Percentiles rank a stretch among this genome's conserved stretches.
phyloP scores from a whole-genome alignment of 1,140 invertebrate species.

The Microplitis demolitor region DNA sequence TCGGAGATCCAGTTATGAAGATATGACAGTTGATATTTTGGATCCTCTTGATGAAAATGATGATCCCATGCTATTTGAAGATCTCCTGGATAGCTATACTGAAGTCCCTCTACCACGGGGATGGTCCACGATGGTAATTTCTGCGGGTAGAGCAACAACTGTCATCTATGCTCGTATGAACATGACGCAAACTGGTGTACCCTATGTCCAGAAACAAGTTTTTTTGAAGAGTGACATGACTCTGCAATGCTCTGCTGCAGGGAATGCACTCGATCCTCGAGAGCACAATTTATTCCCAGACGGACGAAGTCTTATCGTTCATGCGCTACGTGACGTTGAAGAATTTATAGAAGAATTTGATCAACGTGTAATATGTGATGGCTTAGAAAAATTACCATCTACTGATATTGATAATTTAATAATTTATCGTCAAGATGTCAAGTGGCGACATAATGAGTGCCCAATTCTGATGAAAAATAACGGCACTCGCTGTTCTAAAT shows the following conservation, averaged over 20 bases:
- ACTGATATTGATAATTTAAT: conserved; percentile 34
- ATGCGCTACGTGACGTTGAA: conserved; percentile 47
- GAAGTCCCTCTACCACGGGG: conserved; percentile 49
- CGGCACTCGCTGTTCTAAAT: conserved; percentile 44
- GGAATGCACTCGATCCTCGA: conserved; percentile 46
- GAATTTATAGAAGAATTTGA: conserved; percentile 54
- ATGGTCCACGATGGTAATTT: conserved; percentile 50
- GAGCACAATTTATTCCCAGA: conserved; percentile 46
- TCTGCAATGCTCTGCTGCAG: conserved; percentile 45
- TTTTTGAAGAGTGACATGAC: conserved; percentile 53
- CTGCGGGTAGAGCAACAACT: conserved; percentile 47
- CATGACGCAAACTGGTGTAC: conserved; percentile 45
- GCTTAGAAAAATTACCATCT: conserved; percentile 32
- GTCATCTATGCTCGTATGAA: conserved; percentile 48
- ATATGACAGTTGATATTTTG: conserved; percentile 11
- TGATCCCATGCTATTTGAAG: conserved; percentile 50
- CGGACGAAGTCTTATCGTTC: conserved; percentile 37
- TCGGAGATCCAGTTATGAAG: neutral
- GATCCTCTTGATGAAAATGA: conserved; percentile 20
- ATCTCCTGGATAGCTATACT: conserved; percentile 51
- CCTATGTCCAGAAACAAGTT: conserved; percentile 52
- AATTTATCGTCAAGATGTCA: conserved; percentile 45
- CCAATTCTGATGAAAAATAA: conserved; percentile 47
- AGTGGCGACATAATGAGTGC: conserved; percentile 52
- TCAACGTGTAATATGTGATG: conserved; percentile 48